Conservation (phyloP, 2,797 vertebrate species). For the Microhierax caerulescens region DNA sequence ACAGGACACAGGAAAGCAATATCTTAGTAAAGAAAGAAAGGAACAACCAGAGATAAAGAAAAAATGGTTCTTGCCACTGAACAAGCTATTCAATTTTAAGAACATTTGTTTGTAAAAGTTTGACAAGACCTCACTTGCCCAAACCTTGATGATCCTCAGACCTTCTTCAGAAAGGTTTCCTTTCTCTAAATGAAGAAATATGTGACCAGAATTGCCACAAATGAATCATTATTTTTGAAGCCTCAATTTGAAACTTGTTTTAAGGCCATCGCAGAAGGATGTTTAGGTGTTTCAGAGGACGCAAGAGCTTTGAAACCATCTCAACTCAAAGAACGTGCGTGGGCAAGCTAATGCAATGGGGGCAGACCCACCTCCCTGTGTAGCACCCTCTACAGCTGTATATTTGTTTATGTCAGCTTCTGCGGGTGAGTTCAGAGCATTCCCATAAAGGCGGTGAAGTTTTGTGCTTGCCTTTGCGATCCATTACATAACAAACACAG, state of each 20-base stretch:
- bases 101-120: constrained; percentile 18
- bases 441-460: not conserved
- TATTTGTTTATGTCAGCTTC: not conserved
- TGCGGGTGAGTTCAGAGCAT: not conserved
- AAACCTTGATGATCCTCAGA: not conserved
- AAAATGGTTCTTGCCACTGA: constrained; percentile 8
- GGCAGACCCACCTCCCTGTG: not conserved
- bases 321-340: fast-evolving
- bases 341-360: not conserved
- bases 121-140: constrained; percentile 22
- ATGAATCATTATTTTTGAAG: not conserved
- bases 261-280: not conserved
- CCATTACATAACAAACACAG: not conserved
- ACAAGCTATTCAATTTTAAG: not conserved
- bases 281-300: not conserved
- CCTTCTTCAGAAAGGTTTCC: not conserved
- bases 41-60: constrained; percentile 59
- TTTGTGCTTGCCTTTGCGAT: not conserved
- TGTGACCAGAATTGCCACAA: not conserved
- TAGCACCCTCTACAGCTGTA: not conserved
- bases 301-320: not conserved
- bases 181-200: not conserved
- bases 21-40: constrained; percentile 55
- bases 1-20: constrained; percentile 46
- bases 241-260: not conserved